phyloP scores from a whole-genome alignment of 2,113 vertebrate species.

The Onychostoma macrolepis region DNA sequence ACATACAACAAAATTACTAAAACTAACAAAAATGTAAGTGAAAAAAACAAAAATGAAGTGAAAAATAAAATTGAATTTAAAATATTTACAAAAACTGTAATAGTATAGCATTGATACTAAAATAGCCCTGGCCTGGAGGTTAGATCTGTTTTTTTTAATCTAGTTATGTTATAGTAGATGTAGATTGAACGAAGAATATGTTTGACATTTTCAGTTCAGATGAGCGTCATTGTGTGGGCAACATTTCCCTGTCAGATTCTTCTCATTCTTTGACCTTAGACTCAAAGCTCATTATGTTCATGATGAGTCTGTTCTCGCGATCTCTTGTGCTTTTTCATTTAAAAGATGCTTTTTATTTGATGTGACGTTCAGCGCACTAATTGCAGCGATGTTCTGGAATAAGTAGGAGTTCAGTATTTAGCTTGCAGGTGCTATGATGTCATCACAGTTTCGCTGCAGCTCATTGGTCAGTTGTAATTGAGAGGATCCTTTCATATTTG shows the following conservation, averaged over 20 bases:
- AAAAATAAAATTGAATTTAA: too few species aligned
- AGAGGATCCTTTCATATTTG: background rate
- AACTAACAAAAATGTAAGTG: too few species aligned
- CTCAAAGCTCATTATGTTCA: background rate
- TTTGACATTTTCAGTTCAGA: constrained; percentile 31
- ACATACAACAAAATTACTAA: too few species aligned
- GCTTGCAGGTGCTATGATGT: background rate
- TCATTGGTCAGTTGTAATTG: background rate
- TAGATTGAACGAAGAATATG: constrained; percentile 1
- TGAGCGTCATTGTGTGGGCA: background rate
- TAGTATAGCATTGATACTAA: too few species aligned
- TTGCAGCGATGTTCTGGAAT: background rate
- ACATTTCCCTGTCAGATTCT: background rate
- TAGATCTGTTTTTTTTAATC: background rate
- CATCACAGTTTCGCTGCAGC: background rate
- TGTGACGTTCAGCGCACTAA: background rate
- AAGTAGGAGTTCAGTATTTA: background rate
- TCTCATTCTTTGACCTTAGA: background rate
- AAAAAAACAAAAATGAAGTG: too few species aligned
- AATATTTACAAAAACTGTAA: too few species aligned
- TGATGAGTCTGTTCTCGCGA: background rate
- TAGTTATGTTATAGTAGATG: background rate
- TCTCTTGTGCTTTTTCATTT: background rate
- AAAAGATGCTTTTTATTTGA: background rate
- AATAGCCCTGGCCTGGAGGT: background rate